These are phyloP conservation scores for Pristionchus exspectatus DNA, from an alignment of 2,888 invertebrate species.

Conservation along the genomic window DNA sequence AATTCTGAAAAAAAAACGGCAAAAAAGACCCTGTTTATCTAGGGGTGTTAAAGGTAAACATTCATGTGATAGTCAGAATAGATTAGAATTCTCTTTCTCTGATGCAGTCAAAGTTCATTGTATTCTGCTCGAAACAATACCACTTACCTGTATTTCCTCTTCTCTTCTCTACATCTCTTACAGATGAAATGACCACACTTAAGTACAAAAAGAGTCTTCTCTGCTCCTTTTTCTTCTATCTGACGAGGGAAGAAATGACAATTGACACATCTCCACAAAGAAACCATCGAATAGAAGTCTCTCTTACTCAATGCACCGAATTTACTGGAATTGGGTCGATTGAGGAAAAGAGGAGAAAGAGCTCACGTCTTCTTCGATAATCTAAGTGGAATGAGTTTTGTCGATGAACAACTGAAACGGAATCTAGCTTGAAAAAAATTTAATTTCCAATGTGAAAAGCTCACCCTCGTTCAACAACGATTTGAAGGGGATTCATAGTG, in stretches of 20 bases:
- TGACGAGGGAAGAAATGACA: neutral
- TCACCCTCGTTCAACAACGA: neutral
- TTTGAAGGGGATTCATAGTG: neutral
- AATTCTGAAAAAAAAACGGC: neutral
- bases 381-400: neutral
- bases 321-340: neutral
- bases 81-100: no score
- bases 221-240: neutral
- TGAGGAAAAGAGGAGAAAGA: neutral
- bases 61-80: no score
- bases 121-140: neutral
- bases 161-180: constrained; percentile 1
- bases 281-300: neutral
- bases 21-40: neutral
- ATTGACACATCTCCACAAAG: neutral
- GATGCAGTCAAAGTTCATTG: no score
- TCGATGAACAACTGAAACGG: neutral
- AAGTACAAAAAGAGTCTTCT: neutral
- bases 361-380: neutral
- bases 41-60: no score
- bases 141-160: neutral
- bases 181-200: neutral
- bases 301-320: neutral
- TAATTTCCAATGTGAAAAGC: neutral
- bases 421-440: neutral